Conservation (phyloP, 2,888 invertebrate species). For the Choristoneura rosaceana region DNA sequence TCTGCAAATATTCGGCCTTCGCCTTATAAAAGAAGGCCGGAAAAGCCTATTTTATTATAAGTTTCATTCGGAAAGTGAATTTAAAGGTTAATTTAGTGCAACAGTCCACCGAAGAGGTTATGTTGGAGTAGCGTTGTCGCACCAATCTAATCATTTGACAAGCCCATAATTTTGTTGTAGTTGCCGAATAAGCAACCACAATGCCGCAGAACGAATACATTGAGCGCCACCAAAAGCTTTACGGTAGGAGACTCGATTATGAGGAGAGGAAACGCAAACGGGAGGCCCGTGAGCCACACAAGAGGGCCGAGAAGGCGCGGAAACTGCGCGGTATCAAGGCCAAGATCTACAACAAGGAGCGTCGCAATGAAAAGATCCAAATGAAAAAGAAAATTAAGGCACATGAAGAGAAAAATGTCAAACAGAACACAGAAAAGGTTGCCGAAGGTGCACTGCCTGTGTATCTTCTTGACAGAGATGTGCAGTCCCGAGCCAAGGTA, state of each 20-base stretch:
- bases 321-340: slow-evolving; percentile 98
- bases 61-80: slow-evolving; percentile 24
- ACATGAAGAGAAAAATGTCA: slow-evolving; percentile 97
- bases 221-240: slow-evolving; percentile 97
- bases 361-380: slow-evolving; percentile 99
- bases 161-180: slow-evolving; percentile 81
- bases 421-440: slow-evolving; percentile 93
- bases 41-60: not conserved
- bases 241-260: slow-evolving; percentile 98
- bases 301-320: slow-evolving; percentile 95
- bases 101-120: slow-evolving; percentile 57
- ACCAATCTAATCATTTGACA: slow-evolving; percentile 54
- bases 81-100: slow-evolving; percentile 36
- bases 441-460: slow-evolving; percentile 97
- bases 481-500: slow-evolving; percentile 96
- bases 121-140: slow-evolving; percentile 43
- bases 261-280: slow-evolving; percentile 98
- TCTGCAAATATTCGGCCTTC: not conserved
- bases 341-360: slow-evolving; percentile 98
- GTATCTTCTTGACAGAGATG: slow-evolving; percentile 98
- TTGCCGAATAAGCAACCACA: slow-evolving; percentile 84
- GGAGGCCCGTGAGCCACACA: slow-evolving; percentile 97
- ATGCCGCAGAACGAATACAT: slow-evolving; percentile 99
- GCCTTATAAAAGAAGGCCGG: not conserved
- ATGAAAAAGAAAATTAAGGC: slow-evolving; percentile 99